A percentile compares a stretch with the other conserved stretches of the same genome.
Evolutionary conservation across 2,888 invertebrate species (phyloP).

Genomic region (Rhagium mordax): DNA sequence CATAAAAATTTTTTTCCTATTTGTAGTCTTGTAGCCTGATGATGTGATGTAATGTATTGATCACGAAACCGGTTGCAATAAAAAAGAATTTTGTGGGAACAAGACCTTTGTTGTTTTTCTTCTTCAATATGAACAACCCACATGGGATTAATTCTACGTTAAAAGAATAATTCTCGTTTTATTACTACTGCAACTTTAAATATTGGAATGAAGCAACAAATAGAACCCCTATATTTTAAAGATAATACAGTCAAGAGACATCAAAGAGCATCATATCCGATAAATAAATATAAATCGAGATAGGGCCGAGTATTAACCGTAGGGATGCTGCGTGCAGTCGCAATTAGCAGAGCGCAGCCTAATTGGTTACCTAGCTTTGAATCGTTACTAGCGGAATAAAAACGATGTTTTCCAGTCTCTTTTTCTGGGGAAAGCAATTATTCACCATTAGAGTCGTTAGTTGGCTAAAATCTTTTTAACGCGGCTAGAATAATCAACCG

Average conservation of each 20-base stretch:
- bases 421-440: constrained; percentile 29
- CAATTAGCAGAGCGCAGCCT: constrained; percentile 1
- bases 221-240: neutral
- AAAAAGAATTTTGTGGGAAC: no score
- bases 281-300: constrained; percentile 8
- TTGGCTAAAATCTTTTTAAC: constrained; percentile 16
- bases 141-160: no score
- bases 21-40: no score
- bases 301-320: neutral
- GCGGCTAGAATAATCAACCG: constrained; percentile 22
- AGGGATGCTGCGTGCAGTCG: neutral
- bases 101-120: no score
- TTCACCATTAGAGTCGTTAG: constrained; percentile 27
- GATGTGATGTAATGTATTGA: no score
- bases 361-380: constrained; percentile 22
- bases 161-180: no score
- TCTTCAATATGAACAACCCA: no score
- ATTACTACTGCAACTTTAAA: no score
- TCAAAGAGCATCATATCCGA: neutral
- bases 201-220: no score
- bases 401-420: constrained; percentile 6
- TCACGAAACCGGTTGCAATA: no score
- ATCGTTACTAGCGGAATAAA: constrained; percentile 14
- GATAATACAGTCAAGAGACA: neutral
- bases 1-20: no score